phyloP scores from a whole-genome alignment of 2,888 invertebrate genomes.

The Melanchra persicariae region DNA sequence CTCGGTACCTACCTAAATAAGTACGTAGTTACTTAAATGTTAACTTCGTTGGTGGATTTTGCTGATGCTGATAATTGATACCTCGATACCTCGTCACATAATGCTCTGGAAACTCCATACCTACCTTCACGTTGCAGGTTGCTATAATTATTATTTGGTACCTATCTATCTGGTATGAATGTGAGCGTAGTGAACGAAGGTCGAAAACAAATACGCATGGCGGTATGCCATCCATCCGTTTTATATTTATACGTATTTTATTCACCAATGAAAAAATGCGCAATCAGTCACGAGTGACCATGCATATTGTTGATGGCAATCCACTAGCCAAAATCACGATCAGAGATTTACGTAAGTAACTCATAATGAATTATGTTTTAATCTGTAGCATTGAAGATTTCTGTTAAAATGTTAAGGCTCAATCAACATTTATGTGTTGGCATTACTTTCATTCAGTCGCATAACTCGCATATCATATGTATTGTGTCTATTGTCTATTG shows the following conservation, averaged over 20 bases:
- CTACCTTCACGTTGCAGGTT: neutral
- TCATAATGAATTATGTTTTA: constrained; percentile 28
- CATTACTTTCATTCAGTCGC: constrained; percentile 30
- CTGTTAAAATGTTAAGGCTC: constrained; percentile 43
- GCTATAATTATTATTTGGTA: constrained; percentile 10
- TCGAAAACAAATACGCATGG: constrained; percentile 33
- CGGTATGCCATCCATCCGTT: constrained; percentile 35
- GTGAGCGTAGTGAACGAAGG: constrained; percentile 58
- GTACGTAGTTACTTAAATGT: neutral
- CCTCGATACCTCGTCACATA: neutral
- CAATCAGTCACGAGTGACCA: constrained; percentile 54
- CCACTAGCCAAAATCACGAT: constrained; percentile 54
- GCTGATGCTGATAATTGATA: neutral
- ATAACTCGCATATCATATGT: neutral
- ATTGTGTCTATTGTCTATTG: neutral
- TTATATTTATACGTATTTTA: constrained; percentile 30
- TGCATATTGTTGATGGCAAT: constrained; percentile 48
- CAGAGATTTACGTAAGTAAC: constrained; percentile 49
- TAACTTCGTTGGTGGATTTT: constrained; percentile 6
- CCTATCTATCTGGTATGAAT: constrained; percentile 3
- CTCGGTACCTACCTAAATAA: neutral
- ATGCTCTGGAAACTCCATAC: constrained; percentile 24
- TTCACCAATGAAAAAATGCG: constrained; percentile 39
- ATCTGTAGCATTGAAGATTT: constrained; percentile 57
- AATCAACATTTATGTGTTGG: constrained; percentile 18